These are phyloP conservation scores for Trematomus bernacchii DNA, from an alignment of 2,797 vertebrate species.

Conservation along the genomic window DNA sequence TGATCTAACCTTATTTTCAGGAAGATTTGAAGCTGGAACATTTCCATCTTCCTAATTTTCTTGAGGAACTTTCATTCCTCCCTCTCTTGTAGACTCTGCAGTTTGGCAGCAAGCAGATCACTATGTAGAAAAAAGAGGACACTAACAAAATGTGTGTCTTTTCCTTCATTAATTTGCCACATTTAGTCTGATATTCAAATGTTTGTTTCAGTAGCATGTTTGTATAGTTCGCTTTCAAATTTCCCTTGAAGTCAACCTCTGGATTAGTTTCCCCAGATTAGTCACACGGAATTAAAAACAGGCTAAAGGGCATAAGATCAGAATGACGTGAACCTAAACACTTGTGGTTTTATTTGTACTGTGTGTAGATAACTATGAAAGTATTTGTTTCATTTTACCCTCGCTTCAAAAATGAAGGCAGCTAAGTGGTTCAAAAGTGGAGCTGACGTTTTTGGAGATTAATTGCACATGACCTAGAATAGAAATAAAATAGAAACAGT, in stretches of 20 bases:
- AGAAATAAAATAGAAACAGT: constrained; percentile 59
- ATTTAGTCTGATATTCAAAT: constrained; percentile 77
- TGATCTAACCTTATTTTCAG: constrained; percentile 13
- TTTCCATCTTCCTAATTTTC: not conserved
- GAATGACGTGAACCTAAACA: constrained; percentile 26
- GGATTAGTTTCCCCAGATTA: constrained; percentile 56
- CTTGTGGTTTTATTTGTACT: constrained; percentile 12
- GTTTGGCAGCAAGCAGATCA: not conserved
- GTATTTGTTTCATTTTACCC: constrained; percentile 16
- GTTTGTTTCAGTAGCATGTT: constrained; percentile 18
- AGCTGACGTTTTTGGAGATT: constrained; percentile 52
- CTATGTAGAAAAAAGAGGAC: constrained; percentile 24
- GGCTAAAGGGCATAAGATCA: constrained; percentile 25
- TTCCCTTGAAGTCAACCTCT: constrained; percentile 32
- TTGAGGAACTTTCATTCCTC: constrained; percentile 1
- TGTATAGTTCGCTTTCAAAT: not conserved
- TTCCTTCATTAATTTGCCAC: constrained; percentile 26
- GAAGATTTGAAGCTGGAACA: constrained; percentile 2
- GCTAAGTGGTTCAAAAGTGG: constrained; percentile 40
- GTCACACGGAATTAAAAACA: constrained; percentile 48
- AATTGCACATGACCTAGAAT: constrained; percentile 66
- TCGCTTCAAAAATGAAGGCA: constrained; percentile 40
- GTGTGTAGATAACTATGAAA: not conserved
- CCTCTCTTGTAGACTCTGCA: constrained; percentile 15
- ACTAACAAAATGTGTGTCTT: constrained; percentile 5